These are phyloP conservation scores for Fulmarus glacialis DNA, from an alignment of 2,113 vertebrate genomes.

Conservation along the genomic window DNA sequence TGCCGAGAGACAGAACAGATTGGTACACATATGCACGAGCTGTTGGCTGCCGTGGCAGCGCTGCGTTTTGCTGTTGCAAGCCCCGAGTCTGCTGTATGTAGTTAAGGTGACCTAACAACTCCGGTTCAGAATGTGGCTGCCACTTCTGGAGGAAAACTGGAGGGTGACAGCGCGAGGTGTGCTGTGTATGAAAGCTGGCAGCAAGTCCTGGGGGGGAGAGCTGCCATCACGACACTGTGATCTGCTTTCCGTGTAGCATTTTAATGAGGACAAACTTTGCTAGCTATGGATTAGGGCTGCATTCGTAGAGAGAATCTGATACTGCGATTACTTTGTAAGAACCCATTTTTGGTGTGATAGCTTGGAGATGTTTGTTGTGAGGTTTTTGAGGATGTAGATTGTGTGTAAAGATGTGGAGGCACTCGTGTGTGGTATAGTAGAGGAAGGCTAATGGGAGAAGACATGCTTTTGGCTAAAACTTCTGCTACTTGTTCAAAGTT, in stretches of 20 bases:
- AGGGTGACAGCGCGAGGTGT: not conserved
- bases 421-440: not conserved
- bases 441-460: not conserved
- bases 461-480: not conserved
- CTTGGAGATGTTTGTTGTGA: not conserved
- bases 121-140: not conserved
- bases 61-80: not conserved
- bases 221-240: rapidly evolving
- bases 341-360: not conserved
- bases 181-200: not conserved
- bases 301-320: not conserved
- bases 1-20: constrained; percentile 14
- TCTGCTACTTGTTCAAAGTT: not conserved
- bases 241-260: not conserved
- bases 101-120: not conserved
- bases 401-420: not conserved
- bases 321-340: not conserved
- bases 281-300: not conserved
- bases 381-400: not conserved
- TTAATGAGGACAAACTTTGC: not conserved
- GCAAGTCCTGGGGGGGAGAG: not conserved
- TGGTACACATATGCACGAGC: not conserved
- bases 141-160: not conserved
- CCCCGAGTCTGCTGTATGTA: not conserved
- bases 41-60: not conserved